phyloP scores from a whole-genome alignment of 2,888 invertebrate genomes.

The Rhopalosiphum nymphaeae region DNA sequence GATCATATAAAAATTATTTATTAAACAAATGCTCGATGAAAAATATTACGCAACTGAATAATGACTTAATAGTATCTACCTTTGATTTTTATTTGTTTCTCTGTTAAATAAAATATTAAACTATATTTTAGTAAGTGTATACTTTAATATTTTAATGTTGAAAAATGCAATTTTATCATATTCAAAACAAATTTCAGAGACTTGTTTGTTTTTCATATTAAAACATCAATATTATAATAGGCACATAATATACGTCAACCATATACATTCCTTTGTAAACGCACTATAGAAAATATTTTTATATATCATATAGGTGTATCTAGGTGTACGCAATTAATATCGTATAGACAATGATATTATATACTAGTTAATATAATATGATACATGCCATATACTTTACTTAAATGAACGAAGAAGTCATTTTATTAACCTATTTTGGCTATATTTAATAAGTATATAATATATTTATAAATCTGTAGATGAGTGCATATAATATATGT shows the following conservation, averaged over 20 bases:
- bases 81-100: not conserved
- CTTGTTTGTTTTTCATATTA: not conserved
- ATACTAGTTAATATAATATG: not conserved
- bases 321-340: not conserved
- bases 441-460: not conserved
- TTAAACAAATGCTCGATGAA: not conserved
- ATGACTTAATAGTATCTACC: too few relatives aligned
- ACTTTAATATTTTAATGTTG: too few relatives aligned
- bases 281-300: not conserved
- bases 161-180: not conserved
- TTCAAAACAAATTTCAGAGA: not conserved
- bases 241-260: not conserved
- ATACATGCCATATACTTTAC: not conserved
- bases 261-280: not conserved
- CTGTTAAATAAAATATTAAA: not conserved
- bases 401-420: not conserved
- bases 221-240: not conserved
- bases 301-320: not conserved
- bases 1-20: not conserved
- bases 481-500: not conserved
- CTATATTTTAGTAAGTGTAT: not conserved
- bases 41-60: not conserved
- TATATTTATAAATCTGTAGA: not conserved
- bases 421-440: not conserved
- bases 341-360: not conserved